These are phyloP conservation scores for Rhynchotus rufescens DNA, from an alignment of 2,797 vertebrate genomes.

Conservation along the genomic window DNA sequence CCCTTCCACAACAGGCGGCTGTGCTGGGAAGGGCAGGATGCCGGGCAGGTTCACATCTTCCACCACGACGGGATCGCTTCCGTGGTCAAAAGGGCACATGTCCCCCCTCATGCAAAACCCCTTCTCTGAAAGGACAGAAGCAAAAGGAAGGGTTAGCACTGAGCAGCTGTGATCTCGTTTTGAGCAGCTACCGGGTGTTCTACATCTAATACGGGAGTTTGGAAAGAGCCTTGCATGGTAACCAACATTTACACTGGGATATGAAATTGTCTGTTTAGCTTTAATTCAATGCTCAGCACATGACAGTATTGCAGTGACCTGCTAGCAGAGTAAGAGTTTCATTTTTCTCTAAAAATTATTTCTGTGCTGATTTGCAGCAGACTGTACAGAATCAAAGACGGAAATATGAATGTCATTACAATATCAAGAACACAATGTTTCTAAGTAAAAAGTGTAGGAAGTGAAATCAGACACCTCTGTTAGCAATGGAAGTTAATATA, in stretches of 20 bases:
- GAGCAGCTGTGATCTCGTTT: not conserved
- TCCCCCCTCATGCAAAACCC: slow-evolving; percentile 98
- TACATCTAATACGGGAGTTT: not conserved
- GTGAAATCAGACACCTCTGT: not conserved
- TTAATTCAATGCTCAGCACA: not conserved
- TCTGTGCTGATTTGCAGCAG: not conserved
- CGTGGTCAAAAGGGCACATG: slow-evolving; percentile 97
- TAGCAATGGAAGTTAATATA: not conserved
- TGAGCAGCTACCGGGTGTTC: not conserved
- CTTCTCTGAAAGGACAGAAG: slow-evolving; percentile 86
- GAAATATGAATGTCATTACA: not conserved
- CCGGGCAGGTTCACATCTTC: slow-evolving; percentile 96
- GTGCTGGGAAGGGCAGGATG: slow-evolving; percentile 94
- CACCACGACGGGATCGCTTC: slow-evolving; percentile 96
- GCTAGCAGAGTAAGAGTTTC: not conserved
- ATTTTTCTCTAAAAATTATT: not conserved
- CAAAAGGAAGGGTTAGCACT: not conserved
- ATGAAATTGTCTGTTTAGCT: not conserved
- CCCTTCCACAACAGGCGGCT: slow-evolving; percentile 92
- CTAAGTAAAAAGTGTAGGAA: not conserved
- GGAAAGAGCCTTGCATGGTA: not conserved
- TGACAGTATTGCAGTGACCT: fast-evolving
- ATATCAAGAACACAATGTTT: not conserved
- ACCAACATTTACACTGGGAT: not conserved
- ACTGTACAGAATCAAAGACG: not conserved